Conservation (phyloP, 2,888 invertebrate genomes). For the Villa cingulata region DNA sequence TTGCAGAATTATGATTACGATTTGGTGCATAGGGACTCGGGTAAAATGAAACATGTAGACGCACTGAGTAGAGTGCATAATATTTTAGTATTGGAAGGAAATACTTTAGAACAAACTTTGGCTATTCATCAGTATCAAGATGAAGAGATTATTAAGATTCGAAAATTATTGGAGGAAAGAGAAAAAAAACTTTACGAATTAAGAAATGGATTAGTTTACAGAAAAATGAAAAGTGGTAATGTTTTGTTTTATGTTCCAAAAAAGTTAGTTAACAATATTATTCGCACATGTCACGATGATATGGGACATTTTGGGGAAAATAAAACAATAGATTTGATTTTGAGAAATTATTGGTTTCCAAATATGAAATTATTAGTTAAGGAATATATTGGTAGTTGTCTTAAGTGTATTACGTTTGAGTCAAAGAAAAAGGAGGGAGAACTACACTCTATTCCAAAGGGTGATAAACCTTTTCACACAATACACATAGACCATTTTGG, state of each 20-base stretch:
- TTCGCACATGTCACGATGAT: slow-evolving; percentile 15
- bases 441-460: not conserved
- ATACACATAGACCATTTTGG: not conserved
- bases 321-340: slow-evolving; percentile 15
- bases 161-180: slow-evolving; percentile 5
- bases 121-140: slow-evolving; percentile 14
- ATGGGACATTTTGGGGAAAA: slow-evolving; percentile 19
- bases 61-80: slow-evolving; percentile 15
- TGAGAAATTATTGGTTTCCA: slow-evolving; percentile 19
- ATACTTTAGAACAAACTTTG: slow-evolving; percentile 16
- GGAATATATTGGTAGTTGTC: slow-evolving; percentile 27
- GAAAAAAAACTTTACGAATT: slow-evolving; percentile 4
- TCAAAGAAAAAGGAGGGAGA: slow-evolving; percentile 16
- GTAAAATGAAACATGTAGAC: slow-evolving; percentile 19
- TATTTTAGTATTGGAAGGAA: slow-evolving; percentile 16
- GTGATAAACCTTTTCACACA: not conserved
- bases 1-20: slow-evolving; percentile 18
- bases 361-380: slow-evolving; percentile 24
- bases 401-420: slow-evolving; percentile 25
- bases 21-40: slow-evolving; percentile 16
- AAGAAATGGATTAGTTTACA: slow-evolving; percentile 1
- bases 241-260: slow-evolving; percentile 5
- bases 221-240: not conserved
- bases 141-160: slow-evolving; percentile 11
- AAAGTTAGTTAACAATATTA: slow-evolving; percentile 6